Base-by-base conservation (phyloP, 1,140 invertebrate species). In the Papilio polytes region DNA sequence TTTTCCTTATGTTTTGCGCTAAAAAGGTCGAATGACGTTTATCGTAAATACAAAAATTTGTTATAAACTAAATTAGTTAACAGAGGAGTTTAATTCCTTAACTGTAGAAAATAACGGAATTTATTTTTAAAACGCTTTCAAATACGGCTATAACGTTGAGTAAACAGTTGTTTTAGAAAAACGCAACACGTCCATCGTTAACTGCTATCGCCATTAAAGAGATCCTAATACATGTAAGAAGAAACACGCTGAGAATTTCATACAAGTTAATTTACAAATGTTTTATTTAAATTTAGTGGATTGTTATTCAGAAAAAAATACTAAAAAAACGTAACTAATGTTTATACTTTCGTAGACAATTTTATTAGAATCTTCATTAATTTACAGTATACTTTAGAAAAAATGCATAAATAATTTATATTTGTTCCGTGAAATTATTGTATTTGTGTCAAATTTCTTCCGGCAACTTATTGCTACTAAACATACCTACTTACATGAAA, bases 201-300 rank as follows among this genome's bases (percentile, higher is more conserved):
- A 91, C 85, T 84, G 83, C 82, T 44, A 51, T 89, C 87, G 87
- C 88, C 84, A 86, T 88, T 89, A 89, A 89, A 87, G 83, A 80
- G 82, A 70, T 56, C 44, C 20, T 26, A 74, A 74, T 74, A 86
- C 82, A 86, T 85, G 85, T 86, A 36, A 84, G 80, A 78, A 80
- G 31, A 36, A 77, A 80, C 41, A 82, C 80, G 83, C 81, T 70
- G 59, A 80, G 73, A 48, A 48, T 74, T 51, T 74, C 13, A 74
- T 51, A 46, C 46, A 51, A 3, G 46, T 74, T 48, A 1, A 13
- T 20, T 22, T 31, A 74, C 4, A 74, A 22, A 41, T 8, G 36
- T 51, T n/a, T 15, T 44, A 66, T 66, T 31, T 36, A 3, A 36
- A 41, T 41, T 7, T 1, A 41, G 7, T 41, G 36, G 0, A 36